Evolutionary conservation across 2,888 invertebrate species (phyloP).

Genomic region (Caenorhabditis zanzibari): DNA sequence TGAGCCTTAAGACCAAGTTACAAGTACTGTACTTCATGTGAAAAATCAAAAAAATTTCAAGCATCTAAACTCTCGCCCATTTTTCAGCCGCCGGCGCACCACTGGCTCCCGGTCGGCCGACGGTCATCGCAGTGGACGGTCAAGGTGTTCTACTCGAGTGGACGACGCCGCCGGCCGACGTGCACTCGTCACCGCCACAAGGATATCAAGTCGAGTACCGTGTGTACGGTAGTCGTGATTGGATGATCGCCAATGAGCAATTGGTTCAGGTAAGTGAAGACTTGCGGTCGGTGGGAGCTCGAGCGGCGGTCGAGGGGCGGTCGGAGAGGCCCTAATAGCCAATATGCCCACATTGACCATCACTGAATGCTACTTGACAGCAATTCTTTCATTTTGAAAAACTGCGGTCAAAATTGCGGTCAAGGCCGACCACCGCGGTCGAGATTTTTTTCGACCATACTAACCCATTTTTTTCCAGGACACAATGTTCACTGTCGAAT

Average conservation of each 20-base stretch:
- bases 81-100: slow-evolving; percentile 67
- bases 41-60: not conserved
- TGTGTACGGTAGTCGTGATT: slow-evolving; percentile 75
- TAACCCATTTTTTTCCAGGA: slow-evolving; percentile 12
- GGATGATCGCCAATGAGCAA: slow-evolving; percentile 80
- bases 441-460: too few relatives aligned
- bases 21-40: too few relatives aligned
- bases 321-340: too few relatives aligned
- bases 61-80: not conserved
- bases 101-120: slow-evolving; percentile 78
- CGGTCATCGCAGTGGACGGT: slow-evolving; percentile 77
- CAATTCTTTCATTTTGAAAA: too few relatives aligned
- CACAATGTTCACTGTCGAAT: slow-evolving; percentile 74
- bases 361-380: too few relatives aligned
- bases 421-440: too few relatives aligned
- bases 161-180: slow-evolving; percentile 75
- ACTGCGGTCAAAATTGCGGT: too few relatives aligned
- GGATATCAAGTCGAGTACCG: slow-evolving; percentile 79
- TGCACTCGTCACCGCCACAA: slow-evolving; percentile 71
- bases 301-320: too few relatives aligned
- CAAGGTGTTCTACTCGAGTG: slow-evolving; percentile 80
- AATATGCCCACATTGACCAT: too few relatives aligned
- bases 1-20: too few relatives aligned
- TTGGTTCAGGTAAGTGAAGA: slow-evolving; percentile 18
- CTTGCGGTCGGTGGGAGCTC: too few relatives aligned